phyloP scores from a whole-genome alignment of 2,888 invertebrate species.

The Amphipoea lucens region DNA sequence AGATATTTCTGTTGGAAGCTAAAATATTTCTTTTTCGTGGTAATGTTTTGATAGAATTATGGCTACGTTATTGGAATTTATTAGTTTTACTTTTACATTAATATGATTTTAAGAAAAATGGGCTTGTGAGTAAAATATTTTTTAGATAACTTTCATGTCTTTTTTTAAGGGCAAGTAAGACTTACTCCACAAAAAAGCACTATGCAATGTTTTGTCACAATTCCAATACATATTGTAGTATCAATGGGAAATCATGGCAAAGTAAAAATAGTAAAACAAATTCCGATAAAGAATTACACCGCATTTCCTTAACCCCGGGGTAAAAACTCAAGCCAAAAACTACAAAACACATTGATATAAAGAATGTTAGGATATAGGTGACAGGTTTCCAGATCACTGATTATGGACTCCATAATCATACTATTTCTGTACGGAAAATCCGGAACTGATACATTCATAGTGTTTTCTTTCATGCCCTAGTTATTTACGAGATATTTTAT shows the following conservation, averaged over 20 bases:
- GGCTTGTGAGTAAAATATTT: not conserved
- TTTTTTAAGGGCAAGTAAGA: not conserved
- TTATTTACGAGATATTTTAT: conserved; percentile 29
- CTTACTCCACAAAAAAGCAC: not conserved
- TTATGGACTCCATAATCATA: conserved; percentile 42
- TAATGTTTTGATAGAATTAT: conserved; percentile 44
- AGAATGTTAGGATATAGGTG: conserved; percentile 39
- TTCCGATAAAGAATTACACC: not conserved
- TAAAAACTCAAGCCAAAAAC: conserved; percentile 17
- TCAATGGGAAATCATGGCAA: not conserved
- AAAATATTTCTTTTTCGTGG: conserved; percentile 57
- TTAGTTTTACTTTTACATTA: conserved; percentile 32
- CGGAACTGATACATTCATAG: conserved; percentile 32
- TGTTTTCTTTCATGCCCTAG: conserved; percentile 25
- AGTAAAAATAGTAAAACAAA: not conserved
- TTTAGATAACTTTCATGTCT: not conserved
- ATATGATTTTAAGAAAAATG: conserved; percentile 26
- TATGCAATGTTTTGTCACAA: not conserved
- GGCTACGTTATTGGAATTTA: conserved; percentile 36
- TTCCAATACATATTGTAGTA: not conserved
- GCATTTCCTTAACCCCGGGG: conserved; percentile 1
- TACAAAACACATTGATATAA: conserved; percentile 30
- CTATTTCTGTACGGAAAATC: conserved; percentile 25
- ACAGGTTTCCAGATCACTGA: conserved; percentile 52
- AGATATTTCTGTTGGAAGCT: conserved; percentile 59